A percentile compares a stretch with the other conserved stretches of the same genome.
Evolutionary conservation across 2,113 vertebrate species (phyloP).

Genomic region (Mugil cephalus): DNA sequence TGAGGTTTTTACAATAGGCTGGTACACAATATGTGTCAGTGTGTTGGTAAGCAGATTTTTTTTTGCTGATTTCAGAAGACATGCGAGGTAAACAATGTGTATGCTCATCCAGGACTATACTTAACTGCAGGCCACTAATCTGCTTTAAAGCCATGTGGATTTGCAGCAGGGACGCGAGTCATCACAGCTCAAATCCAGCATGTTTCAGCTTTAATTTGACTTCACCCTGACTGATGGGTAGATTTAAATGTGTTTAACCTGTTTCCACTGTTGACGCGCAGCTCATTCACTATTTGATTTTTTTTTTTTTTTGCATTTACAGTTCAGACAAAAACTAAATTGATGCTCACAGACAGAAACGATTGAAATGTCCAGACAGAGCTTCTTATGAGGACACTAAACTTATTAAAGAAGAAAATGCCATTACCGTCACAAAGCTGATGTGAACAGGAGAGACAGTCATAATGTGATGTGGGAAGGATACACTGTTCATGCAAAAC

Average conservation of each 20-base stretch:
- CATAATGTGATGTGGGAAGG: neutral
- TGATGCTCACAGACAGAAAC: neutral
- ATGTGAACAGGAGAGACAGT: constrained; percentile 10
- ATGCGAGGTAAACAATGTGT: constrained; percentile 57
- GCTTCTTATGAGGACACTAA: neutral
- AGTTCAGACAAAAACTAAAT: constrained; percentile 10
- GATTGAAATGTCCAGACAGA: neutral
- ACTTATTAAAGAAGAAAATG: constrained; percentile 15
- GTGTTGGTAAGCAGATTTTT: constrained; percentile 35
- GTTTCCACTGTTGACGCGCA: constrained; percentile 6
- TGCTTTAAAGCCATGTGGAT: constrained; percentile 68
- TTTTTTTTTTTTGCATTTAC: neutral
- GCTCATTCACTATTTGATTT: neutral
- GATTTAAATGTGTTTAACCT: constrained; percentile 58
- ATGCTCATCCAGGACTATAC: constrained; percentile 49
- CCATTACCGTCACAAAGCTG: constrained; percentile 20
- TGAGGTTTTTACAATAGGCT: neutral
- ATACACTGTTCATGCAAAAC: neutral
- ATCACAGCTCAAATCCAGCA: constrained; percentile 49
- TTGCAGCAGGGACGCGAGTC: constrained; percentile 45
- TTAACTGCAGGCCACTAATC: constrained; percentile 68
- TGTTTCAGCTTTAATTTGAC: constrained; percentile 58
- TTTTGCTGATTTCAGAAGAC: constrained; percentile 51
- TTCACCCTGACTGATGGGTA: constrained; percentile 42
- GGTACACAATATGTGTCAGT: constrained; percentile 15